Percentiles rank a stretch among this genome's conserved stretches.
Conservation (phyloP, 64 coral and sea anemone species). For the Montipora sp. region DNA sequence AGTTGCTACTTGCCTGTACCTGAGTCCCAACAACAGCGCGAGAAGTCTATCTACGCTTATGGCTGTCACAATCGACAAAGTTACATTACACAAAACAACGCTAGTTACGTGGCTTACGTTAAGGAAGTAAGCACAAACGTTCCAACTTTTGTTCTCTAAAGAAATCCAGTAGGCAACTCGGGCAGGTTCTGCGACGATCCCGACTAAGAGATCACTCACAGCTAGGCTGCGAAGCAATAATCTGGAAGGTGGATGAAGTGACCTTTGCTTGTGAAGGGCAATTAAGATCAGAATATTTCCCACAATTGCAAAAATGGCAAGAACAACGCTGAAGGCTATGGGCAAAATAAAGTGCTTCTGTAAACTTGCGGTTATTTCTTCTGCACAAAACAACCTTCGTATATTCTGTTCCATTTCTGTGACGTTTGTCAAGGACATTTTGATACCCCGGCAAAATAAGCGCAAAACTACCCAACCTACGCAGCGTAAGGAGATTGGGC, state of each 20-base stretch:
- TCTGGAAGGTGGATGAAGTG: slow-evolving; percentile 4
- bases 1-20: not conserved
- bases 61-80: not conserved
- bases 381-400: too few relatives aligned
- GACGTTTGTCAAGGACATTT: too few relatives aligned
- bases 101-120: not conserved
- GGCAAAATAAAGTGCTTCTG: too few relatives aligned
- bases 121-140: not conserved
- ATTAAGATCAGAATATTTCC: slow-evolving; percentile 7
- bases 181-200: not conserved
- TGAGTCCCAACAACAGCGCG: not conserved
- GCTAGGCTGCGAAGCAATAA: not conserved
- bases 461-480: too few relatives aligned
- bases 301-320: not conserved
- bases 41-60: slow-evolving; percentile 13
- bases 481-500: too few relatives aligned
- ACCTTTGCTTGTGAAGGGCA: not conserved
- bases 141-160: not conserved
- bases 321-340: not conserved
- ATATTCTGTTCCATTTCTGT: too few relatives aligned
- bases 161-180: not conserved
- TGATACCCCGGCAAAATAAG: too few relatives aligned
- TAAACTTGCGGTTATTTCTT: too few relatives aligned
- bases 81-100: not conserved
- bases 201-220: not conserved